These are phyloP conservation scores for Dryobota labecula DNA, from an alignment of 2,888 invertebrate genomes.

Conservation along the genomic window DNA sequence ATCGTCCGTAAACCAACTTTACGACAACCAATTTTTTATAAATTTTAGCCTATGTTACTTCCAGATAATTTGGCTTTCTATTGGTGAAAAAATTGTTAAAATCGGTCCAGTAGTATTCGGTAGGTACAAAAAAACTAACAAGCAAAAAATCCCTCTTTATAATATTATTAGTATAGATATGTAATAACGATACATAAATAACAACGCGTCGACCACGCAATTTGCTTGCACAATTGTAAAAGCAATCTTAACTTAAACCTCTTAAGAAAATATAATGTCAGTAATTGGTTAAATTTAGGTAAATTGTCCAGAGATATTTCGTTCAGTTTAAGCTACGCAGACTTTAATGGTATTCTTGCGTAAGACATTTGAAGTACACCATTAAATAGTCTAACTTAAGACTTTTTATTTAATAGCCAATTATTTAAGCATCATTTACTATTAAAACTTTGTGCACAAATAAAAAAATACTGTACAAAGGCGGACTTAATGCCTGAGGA, in stretches of 20 bases:
- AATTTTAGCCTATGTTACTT: too few relatives aligned
- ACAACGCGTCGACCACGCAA: constrained; percentile 18
- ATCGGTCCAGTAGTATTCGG: too few relatives aligned
- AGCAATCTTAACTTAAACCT: constrained; percentile 15
- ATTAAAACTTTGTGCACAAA: too few relatives aligned
- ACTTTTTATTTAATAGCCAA: constrained; percentile 23
- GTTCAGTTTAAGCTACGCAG: constrained; percentile 37
- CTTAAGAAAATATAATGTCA: constrained; percentile 37
- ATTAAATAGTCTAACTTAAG: constrained; percentile 43
- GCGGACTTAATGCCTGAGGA: too few relatives aligned
- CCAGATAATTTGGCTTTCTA: too few relatives aligned
- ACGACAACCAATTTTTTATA: too few relatives aligned
- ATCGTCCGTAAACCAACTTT: too few relatives aligned
- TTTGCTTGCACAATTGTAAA: constrained; percentile 21
- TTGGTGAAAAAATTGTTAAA: too few relatives aligned
- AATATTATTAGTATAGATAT: too few relatives aligned
- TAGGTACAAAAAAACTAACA: too few relatives aligned
- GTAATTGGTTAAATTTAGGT: constrained; percentile 50
- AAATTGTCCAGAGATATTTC: constrained; percentile 49
- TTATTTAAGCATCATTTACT: constrained; percentile 22
- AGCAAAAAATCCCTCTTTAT: too few relatives aligned
- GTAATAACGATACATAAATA: constrained; percentile 1
- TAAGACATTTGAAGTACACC: constrained; percentile 41
- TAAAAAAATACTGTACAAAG: too few relatives aligned
- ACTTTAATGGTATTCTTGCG: constrained; percentile 50